Evolutionary conservation across 1,140 invertebrate genomes (phyloP).

Genomic region (Macrostomum lignano): DNA sequence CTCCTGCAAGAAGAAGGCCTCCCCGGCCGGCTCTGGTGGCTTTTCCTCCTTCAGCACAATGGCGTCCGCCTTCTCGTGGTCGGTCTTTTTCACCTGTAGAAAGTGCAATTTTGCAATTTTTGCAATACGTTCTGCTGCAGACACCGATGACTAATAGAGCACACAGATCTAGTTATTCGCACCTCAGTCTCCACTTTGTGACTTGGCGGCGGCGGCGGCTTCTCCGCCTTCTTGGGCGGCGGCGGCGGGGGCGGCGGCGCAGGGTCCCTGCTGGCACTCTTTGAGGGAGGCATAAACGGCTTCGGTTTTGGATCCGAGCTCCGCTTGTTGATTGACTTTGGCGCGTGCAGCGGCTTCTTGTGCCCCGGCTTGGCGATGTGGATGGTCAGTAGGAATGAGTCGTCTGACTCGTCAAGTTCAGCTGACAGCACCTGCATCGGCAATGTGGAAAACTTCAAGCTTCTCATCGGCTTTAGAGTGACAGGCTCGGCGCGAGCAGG

Average conservation of each 20-base stretch:
- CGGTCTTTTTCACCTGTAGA: conserved; percentile 4
- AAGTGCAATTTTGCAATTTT: too few species aligned
- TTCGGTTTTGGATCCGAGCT: too few species aligned
- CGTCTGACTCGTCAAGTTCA: conserved; percentile 18
- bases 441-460: conserved; percentile 1
- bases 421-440: conserved; percentile 16
- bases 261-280: conserved; percentile 6
- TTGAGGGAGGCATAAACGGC: not conserved
- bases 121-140: too few species aligned
- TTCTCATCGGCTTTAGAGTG: not conserved
- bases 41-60: conserved; percentile 6
- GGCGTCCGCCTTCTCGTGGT: not conserved
- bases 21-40: conserved; percentile 5
- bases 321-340: conserved; percentile 6
- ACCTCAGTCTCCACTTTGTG: conserved; percentile 1
- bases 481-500: too few species aligned
- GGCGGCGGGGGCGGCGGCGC: conserved; percentile 6
- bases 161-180: not conserved
- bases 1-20: conserved; percentile 25
- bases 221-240: conserved; percentile 4
- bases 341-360: conserved; percentile 7
- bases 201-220: conserved; percentile 2
- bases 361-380: conserved; percentile 17
- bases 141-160: too few species aligned
- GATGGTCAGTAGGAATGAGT: conserved; percentile 16